Percentiles rank a stretch among this genome's conserved stretches.
Conservation (phyloP, 2,888 invertebrate species). For the Itoplectis maculator region DNA sequence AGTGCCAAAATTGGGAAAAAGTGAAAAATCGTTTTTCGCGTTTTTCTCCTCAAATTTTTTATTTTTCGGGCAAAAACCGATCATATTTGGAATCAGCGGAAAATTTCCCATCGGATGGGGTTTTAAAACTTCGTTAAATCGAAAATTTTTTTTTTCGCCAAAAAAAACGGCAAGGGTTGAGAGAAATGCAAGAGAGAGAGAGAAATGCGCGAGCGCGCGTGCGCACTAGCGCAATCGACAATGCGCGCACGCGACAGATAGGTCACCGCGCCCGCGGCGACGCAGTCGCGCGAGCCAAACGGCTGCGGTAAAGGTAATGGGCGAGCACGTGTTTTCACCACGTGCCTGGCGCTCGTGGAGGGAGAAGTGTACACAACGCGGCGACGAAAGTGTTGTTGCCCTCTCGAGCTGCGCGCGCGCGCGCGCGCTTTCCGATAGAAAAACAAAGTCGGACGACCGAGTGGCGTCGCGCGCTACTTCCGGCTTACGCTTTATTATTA, state of each 20-base stretch:
- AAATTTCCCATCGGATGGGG: no score
- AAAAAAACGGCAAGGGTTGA: no score
- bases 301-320: conserved; percentile 64
- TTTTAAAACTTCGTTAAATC: no score
- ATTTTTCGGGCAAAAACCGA: no score
- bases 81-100: no score
- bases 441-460: neutral
- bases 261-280: conserved; percentile 30
- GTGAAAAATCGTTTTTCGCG: no score
- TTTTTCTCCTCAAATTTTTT: no score
- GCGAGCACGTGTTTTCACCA: conserved; percentile 68
- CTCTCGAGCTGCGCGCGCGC: conserved; percentile 8
- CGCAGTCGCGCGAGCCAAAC: conserved; percentile 65
- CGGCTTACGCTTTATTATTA: neutral
- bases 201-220: no score
- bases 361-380: conserved; percentile 21
- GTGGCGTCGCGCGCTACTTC: neutral
- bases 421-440: conserved; percentile 5
- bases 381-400: conserved; percentile 41
- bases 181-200: no score
- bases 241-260: conserved; percentile 15
- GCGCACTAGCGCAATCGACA: neutral
- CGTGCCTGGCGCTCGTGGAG: conserved; percentile 58
- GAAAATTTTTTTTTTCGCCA: no score
- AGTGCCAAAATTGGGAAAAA: no score